These are phyloP conservation scores for Cheirogaleus medius DNA, from an alignment of 2,113 vertebrate genomes.

Conservation along the genomic window DNA sequence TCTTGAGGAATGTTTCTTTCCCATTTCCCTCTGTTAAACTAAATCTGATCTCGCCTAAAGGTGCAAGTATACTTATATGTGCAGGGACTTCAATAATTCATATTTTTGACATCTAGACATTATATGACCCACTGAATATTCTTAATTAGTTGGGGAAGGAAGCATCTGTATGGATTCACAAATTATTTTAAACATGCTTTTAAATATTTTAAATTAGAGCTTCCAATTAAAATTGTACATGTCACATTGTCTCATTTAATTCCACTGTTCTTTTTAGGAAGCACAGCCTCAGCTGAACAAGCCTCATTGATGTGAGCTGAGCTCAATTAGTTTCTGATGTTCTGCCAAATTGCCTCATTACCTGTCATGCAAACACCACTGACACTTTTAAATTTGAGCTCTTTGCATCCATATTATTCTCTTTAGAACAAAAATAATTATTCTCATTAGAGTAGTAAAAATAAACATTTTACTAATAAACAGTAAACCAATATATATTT, in stretches of 20 bases:
- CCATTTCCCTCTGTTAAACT: conserved; percentile 62
- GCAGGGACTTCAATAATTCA: conserved; percentile 76
- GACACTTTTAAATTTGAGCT: conserved; percentile 74
- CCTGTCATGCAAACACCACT: conserved; percentile 77
- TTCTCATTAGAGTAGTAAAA: conserved; percentile 71
- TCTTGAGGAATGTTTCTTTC: conserved; percentile 51
- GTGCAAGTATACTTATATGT: conserved; percentile 76
- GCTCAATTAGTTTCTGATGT: conserved; percentile 87
- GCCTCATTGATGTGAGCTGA: conserved; percentile 80
- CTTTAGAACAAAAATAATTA: conserved; percentile 72
- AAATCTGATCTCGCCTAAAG: conserved; percentile 77
- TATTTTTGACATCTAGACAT: conserved; percentile 81
- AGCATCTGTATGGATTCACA: conserved; percentile 77
- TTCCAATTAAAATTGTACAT: conserved; percentile 86
- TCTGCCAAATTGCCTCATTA: conserved; percentile 87
- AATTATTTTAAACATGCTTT: conserved; percentile 83
- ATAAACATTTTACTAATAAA: conserved; percentile 73
- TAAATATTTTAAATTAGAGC: conserved; percentile 85
- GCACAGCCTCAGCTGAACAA: conserved; percentile 77
- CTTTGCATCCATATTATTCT: conserved; percentile 67
- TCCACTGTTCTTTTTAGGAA: conserved; percentile 77
- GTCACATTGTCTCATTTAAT: conserved; percentile 84
- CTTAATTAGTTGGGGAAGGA: conserved; percentile 82
- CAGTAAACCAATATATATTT: conserved; percentile 58
- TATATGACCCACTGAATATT: conserved; percentile 75